Conservation (phyloP, 2,888 invertebrate species). For the Coleophora flavipennella region DNA sequence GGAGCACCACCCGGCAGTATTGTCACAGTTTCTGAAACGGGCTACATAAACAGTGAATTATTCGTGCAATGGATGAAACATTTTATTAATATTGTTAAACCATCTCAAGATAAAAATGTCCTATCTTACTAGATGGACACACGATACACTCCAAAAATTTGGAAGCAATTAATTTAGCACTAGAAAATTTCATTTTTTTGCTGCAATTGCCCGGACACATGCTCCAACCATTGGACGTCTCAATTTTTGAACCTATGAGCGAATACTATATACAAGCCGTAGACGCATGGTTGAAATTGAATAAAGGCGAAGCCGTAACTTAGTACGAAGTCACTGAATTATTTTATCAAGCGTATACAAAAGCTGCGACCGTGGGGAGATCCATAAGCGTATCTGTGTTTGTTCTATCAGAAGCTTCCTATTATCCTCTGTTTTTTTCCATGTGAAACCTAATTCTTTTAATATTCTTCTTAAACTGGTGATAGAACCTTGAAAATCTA, state of each 20-base stretch:
- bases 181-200: slow-evolving; percentile 13
- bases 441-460: no score
- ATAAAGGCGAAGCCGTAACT: slow-evolving; percentile 10
- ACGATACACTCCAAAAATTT: slow-evolving; percentile 13
- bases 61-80: slow-evolving; percentile 6
- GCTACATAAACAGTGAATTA: slow-evolving; percentile 2
- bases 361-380: neutral
- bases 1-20: slow-evolving; percentile 11
- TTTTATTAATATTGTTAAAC: slow-evolving; percentile 3
- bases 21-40: slow-evolving; percentile 3
- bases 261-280: slow-evolving; percentile 6
- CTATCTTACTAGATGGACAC: slow-evolving; percentile 14
- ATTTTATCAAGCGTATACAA: neutral
- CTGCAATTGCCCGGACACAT: slow-evolving; percentile 13
- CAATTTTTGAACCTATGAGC: slow-evolving; percentile 11
- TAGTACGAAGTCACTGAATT: neutral
- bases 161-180: slow-evolving; percentile 3
- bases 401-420: neutral
- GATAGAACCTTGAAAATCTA: no score
- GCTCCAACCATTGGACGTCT: slow-evolving; percentile 14
- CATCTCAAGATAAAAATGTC: slow-evolving; percentile 10
- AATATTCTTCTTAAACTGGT: no score
- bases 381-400: no score
- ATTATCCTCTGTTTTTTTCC: neutral
- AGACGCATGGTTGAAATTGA: slow-evolving; percentile 6